Conservation (phyloP, 1,140 invertebrate genomes). For the Hyles vespertilio region DNA sequence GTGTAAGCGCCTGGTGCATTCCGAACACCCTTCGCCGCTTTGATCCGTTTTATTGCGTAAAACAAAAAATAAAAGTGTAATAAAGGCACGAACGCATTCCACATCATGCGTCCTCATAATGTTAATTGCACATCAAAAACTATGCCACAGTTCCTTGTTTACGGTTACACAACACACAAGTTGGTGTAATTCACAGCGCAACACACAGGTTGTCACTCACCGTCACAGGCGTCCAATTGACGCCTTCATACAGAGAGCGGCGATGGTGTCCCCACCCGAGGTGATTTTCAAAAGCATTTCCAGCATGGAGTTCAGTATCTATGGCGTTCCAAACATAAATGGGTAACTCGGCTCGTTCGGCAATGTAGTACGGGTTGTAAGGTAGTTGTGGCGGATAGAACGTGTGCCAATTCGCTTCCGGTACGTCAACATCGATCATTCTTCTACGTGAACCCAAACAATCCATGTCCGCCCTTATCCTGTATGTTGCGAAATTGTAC, state of each 20-base stretch:
- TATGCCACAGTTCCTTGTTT: slow-evolving; percentile 22
- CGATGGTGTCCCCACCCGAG: slow-evolving; percentile 35
- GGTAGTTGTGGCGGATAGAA: slow-evolving; percentile 51
- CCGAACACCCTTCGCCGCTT: slow-evolving; percentile 51
- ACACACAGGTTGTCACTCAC: slow-evolving; percentile 56
- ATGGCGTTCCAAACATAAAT: slow-evolving; percentile 23
- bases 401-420: slow-evolving; percentile 37
- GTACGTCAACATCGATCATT: slow-evolving; percentile 30
- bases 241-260: slow-evolving; percentile 60
- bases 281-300: slow-evolving; percentile 30
- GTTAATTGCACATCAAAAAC: slow-evolving; percentile 27
- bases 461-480: slow-evolving; percentile 45
- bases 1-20: slow-evolving; percentile 55
- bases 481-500: slow-evolving; percentile 5
- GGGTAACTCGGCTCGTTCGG: slow-evolving; percentile 33
- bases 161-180: slow-evolving; percentile 29
- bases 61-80: slow-evolving; percentile 25
- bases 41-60: slow-evolving; percentile 44
- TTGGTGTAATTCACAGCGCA: slow-evolving; percentile 35
- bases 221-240: slow-evolving; percentile 61
- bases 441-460: slow-evolving; percentile 41
- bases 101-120: slow-evolving; percentile 14
- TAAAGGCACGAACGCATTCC: slow-evolving; percentile 29
- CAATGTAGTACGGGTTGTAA: slow-evolving; percentile 52
- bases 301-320: slow-evolving; percentile 29